A percentile compares a stretch with the other conserved stretches of the same genome.
Evolutionary conservation across 1,140 invertebrate species (phyloP).

Genomic region (Tetragonula clypearis): DNA sequence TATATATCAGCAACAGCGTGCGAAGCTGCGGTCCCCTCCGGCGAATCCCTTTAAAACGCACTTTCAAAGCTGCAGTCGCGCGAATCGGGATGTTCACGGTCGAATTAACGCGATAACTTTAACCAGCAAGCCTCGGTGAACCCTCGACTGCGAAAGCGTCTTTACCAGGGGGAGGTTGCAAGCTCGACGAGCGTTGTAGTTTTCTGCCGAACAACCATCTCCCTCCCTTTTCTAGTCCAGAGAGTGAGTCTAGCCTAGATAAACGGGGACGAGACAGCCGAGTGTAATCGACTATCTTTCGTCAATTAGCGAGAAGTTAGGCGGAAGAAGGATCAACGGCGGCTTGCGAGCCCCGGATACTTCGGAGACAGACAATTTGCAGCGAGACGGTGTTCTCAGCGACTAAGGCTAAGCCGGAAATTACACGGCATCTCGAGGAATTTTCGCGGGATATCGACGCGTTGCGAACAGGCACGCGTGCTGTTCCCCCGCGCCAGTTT

Average conservation of each 20-base stretch:
- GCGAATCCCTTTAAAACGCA: neutral
- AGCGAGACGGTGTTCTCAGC: no score
- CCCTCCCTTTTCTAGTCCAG: neutral
- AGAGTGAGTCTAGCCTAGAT: neutral
- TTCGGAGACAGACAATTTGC: neutral
- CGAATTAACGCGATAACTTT: slow-evolving; percentile 25
- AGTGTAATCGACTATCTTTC: neutral
- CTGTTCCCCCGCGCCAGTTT: no score
- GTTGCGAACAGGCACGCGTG: neutral
- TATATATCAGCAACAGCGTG: neutral
- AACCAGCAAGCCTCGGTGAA: no score
- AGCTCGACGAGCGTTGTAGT: neutral
- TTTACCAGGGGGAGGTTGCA: neutral
- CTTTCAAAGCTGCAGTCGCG: slow-evolving; percentile 3
- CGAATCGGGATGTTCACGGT: slow-evolving; percentile 18
- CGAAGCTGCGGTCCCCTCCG: neutral
- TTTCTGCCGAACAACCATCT: neutral
- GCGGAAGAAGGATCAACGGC: neutral
- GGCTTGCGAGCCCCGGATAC: neutral
- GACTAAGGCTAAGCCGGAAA: neutral
- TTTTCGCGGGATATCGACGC: slow-evolving; percentile 17
- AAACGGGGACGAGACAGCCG: neutral
- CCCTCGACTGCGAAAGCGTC: neutral
- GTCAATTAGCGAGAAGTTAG: slow-evolving; percentile 8
- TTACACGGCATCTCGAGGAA: neutral